Evolutionary conservation across 1,140 invertebrate species (phyloP), one percentile per base, ranked within the genome.

Genomic region (Dendroctonus valens): DNA sequence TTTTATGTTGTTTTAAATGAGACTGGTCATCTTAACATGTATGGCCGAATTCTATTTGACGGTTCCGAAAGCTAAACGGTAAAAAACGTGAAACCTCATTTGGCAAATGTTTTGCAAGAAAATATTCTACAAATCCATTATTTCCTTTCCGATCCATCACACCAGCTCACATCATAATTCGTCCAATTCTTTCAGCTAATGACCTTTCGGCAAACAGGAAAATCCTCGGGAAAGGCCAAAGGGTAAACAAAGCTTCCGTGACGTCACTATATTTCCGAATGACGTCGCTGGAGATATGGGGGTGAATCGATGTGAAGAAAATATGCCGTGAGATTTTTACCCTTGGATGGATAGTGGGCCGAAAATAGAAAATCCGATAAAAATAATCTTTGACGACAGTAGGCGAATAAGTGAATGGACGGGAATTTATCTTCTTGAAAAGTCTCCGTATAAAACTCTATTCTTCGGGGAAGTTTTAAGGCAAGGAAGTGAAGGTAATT

Each of bases 191-290:
- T 54, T 40, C 52, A 40, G 38, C 52, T 54, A 40, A 40, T 54
- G 52, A 40, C 52, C 52, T 54, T 38, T 54, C 15, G 52, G 38
- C 52, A 54, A 54, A 54, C 52, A 54, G 52, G 7, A 15, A 15
- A 11, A 15, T 6, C 15, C 49, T 51, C 49, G 4, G 49, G 15
- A 51, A 51, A 54, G 52, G 52, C 38, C 52, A 54, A 9, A 40
- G 52, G 52, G 38, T 54, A 40, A 38, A 40, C 52, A 51, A n/a
- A 51, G 15, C 15, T 15, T 15, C 14, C 3, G 52, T 54, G 52
- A 54, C 52, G 52, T 54, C 52, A 54, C 38, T 15, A 12, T 7
- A 15, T 12, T 51, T 51, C 15, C 49, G 49, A 51, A 51, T 51
- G 49, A 51, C 49, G 49, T 51, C 7, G 11, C 15, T 51, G 7